These are phyloP conservation scores for Lagocephalus sceleratus DNA, from an alignment of 2,797 vertebrate species.

Conservation along the genomic window DNA sequence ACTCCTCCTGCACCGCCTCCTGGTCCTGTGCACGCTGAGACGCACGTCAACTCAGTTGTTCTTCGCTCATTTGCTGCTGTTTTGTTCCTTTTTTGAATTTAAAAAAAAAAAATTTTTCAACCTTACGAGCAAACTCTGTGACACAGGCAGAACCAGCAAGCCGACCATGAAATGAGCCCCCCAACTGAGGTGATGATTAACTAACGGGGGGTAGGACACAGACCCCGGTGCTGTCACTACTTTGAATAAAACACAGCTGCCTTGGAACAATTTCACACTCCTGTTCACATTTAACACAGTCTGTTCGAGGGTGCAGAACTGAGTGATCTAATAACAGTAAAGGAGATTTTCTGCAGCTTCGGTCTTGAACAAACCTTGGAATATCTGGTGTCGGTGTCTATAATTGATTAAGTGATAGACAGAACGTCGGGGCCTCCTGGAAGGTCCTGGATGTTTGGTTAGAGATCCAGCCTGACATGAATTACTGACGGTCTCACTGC, in stretches of 20 bases:
- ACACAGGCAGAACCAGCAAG: slow-evolving; percentile 32
- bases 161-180: slow-evolving; percentile 43
- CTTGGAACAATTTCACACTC: slow-evolving; percentile 1
- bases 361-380: too few species aligned
- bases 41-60: slow-evolving; percentile 20
- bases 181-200: slow-evolving; percentile 41
- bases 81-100: slow-evolving; percentile 4
- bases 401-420: slow-evolving; percentile 59
- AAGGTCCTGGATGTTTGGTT: too few species aligned
- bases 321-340: too few species aligned
- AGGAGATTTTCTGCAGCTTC: too few species aligned
- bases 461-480: too few species aligned
- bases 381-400: slow-evolving; percentile 21
- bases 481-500: too few species aligned
- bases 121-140: slow-evolving; percentile 26
- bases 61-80: slow-evolving; percentile 22
- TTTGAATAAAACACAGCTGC: slow-evolving; percentile 20
- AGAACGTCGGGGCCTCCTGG: too few species aligned
- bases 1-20: slow-evolving; percentile 22
- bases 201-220: slow-evolving; percentile 22
- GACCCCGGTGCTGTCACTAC: slow-evolving; percentile 16
- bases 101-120: too few species aligned
- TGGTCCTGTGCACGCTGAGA: slow-evolving; percentile 27
- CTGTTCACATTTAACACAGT: slow-evolving; percentile 1
- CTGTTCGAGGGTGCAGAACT: background rate